phyloP scores from a whole-genome alignment of 1,140 invertebrate species.

The Gonioctena quinquepunctata region DNA sequence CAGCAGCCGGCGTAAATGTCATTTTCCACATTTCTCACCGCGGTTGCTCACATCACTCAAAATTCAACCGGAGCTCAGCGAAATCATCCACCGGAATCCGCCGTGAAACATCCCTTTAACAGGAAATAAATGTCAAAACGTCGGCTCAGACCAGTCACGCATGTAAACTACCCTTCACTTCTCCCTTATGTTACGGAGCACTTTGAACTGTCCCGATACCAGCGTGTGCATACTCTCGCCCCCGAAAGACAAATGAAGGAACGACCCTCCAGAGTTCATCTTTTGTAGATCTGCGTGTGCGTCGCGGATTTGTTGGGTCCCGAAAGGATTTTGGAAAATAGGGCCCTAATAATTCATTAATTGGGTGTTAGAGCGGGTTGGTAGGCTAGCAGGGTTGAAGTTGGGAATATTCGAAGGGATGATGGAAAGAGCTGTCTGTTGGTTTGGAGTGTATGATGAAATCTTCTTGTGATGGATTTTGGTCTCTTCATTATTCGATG shows the following conservation, averaged over 20 bases:
- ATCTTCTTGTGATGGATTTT: no score
- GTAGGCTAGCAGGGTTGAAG: background rate
- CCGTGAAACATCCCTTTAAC: background rate
- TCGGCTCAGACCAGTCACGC: background rate
- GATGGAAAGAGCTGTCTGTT: no score
- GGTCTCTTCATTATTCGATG: no score
- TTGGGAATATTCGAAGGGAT: background rate
- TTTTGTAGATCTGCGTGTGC: background rate
- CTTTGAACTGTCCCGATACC: no score
- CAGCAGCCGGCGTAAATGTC: background rate
- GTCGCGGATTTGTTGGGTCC: background rate
- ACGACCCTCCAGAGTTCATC: background rate
- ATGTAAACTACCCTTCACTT: background rate
- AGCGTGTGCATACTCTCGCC: background rate
- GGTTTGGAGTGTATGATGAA: no score
- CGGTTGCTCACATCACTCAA: background rate
- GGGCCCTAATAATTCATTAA: slow-evolving; percentile 9
- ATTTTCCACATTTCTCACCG: background rate
- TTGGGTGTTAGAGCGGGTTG: slow-evolving; percentile 2
- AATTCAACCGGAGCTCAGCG: background rate
- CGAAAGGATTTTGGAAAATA: slow-evolving; percentile 15
- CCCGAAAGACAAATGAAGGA: slow-evolving; percentile 3
- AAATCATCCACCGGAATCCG: background rate
- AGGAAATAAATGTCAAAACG: background rate
- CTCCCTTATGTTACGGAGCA: background rate